Evolutionary conservation across 2,888 invertebrate genomes (phyloP).

Genomic region (Stenoptilia bipunctidactyla): DNA sequence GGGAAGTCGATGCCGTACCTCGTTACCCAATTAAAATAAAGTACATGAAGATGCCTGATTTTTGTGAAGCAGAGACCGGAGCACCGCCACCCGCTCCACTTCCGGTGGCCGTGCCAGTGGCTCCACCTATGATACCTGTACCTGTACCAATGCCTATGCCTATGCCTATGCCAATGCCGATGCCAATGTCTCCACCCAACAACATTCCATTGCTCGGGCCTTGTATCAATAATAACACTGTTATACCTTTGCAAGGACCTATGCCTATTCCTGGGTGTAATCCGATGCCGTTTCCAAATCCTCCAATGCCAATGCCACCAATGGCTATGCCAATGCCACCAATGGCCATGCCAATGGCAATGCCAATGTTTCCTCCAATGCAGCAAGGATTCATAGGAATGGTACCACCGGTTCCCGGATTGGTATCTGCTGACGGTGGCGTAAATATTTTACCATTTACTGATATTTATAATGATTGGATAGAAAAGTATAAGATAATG

Average conservation of each 20-base stretch:
- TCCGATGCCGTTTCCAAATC: constrained; percentile 4
- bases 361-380: constrained; percentile 10
- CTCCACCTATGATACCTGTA: constrained; percentile 1
- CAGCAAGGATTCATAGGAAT: constrained; percentile 23
- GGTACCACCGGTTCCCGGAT: constrained; percentile 42
- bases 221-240: too few species aligned
- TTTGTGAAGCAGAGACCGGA: neutral
- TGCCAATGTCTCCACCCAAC: constrained; percentile 4
- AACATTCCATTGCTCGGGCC: too few species aligned
- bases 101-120: constrained; percentile 4
- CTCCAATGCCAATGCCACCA: constrained; percentile 8
- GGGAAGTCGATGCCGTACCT: too few species aligned
- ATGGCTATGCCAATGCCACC: constrained; percentile 3
- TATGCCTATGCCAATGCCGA: constrained; percentile 4
- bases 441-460: constrained; percentile 55
- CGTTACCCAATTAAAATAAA: too few species aligned
- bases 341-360: constrained; percentile 3
- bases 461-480: constrained; percentile 42
- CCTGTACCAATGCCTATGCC: constrained; percentile 3
- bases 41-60: neutral
- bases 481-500: constrained; percentile 42
- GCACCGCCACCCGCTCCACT: constrained; percentile 2
- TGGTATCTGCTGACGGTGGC: constrained; percentile 41
- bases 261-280: neutral
- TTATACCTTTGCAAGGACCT: too few species aligned